Conservation (phyloP, 2,797 vertebrate genomes). For the Hippocampus kuda region DNA sequence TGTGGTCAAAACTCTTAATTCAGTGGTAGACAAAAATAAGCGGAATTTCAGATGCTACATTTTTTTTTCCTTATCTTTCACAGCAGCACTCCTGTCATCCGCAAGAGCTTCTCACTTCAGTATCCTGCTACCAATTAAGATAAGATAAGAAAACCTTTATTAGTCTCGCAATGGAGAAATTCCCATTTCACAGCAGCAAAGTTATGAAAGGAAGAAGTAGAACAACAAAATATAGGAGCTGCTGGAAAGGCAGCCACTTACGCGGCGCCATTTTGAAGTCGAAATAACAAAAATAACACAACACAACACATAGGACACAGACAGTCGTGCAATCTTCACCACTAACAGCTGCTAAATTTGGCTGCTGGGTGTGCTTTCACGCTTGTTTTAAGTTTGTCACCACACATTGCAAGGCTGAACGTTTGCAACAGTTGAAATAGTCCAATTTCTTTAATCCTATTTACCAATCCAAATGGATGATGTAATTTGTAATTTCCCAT, state of each 20-base stretch:
- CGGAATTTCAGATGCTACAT: neutral
- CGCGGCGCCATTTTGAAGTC: too few relatives aligned
- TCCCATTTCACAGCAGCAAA: too few relatives aligned
- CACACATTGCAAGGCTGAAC: slow-evolving; percentile 23
- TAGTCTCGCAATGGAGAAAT: too few relatives aligned
- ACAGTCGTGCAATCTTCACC: too few relatives aligned
- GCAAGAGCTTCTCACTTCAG: neutral
- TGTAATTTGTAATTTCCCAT: slow-evolving; percentile 51
- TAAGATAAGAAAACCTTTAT: too few relatives aligned
- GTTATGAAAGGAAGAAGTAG: too few relatives aligned
- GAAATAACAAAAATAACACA: too few relatives aligned
- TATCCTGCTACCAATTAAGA: slow-evolving; percentile 10
- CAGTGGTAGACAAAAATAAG: neutral
- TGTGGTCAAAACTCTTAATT: neutral
- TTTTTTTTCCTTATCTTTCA: neutral
- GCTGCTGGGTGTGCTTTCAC: slow-evolving; percentile 19
- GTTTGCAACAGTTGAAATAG: slow-evolving; percentile 37
- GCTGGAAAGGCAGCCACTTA: too few relatives aligned
- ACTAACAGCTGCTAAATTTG: slow-evolving; percentile 16
- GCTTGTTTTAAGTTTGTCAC: slow-evolving; percentile 19
- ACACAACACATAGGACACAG: too few relatives aligned
- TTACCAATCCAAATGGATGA: slow-evolving; percentile 48
- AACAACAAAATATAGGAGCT: too few relatives aligned
- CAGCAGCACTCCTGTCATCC: slow-evolving; percentile 5
- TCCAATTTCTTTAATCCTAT: slow-evolving; percentile 54